Percentiles rank a stretch among this genome's conserved stretches.
Evolutionary conservation across 2,797 vertebrate species (phyloP).

Genomic region (Acrocephalus scirpaceus): DNA sequence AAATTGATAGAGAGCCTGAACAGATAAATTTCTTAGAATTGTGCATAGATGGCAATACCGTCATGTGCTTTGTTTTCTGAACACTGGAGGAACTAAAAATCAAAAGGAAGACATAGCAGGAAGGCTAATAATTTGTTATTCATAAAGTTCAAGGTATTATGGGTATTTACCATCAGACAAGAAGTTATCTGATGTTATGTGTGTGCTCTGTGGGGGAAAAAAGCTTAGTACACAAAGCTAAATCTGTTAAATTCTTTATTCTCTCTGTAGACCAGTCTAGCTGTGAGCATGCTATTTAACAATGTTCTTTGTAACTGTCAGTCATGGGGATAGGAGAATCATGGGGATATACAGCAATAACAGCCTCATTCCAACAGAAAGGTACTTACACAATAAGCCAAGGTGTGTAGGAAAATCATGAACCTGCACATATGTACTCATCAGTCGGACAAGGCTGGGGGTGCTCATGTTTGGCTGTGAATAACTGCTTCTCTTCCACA

Average conservation of each 20-base stretch:
- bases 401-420: neutral
- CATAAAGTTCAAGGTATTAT: neutral
- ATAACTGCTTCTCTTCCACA: neutral
- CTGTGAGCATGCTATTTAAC: slow-evolving; percentile 1
- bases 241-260: neutral
- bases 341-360: slow-evolving; percentile 19
- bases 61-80: neutral
- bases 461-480: neutral
- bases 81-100: neutral
- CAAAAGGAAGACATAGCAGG: neutral
- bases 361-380: slow-evolving; percentile 27
- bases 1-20: neutral
- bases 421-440: neutral
- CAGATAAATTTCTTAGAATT: neutral
- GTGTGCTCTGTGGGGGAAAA: neutral
- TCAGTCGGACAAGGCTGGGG: neutral
- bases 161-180: neutral
- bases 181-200: neutral
- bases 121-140: neutral
- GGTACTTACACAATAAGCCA: neutral
- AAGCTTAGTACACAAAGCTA: neutral
- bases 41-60: neutral
- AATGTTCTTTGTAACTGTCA: neutral
- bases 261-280: neutral
- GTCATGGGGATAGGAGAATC: slow-evolving; percentile 29